Conservation (phyloP, 2,797 vertebrate genomes). For the Capromys pilorides region DNA sequence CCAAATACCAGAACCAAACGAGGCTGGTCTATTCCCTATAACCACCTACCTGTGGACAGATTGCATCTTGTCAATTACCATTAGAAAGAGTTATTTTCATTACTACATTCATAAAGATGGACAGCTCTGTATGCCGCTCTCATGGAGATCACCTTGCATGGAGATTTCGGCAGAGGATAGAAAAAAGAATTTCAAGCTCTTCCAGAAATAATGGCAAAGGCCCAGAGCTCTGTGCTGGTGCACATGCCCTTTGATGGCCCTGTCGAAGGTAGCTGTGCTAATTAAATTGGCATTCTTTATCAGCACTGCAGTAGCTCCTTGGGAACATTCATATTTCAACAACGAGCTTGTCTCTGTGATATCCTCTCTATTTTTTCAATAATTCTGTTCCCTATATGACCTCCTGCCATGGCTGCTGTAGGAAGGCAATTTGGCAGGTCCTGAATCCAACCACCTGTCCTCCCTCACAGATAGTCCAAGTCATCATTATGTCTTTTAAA, state of each 20-base stretch:
- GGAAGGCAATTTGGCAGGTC: not conserved
- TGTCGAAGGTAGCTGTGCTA: not conserved
- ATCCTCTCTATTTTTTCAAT: not conserved
- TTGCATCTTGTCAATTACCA: not conserved
- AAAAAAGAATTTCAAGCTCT: not conserved
- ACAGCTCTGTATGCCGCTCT: not conserved
- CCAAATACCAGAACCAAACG: not conserved
- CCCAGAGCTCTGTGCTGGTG: not conserved
- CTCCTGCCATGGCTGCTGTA: rapidly evolving
- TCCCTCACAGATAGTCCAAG: not conserved
- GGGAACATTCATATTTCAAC: not conserved
- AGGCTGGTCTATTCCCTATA: not conserved
- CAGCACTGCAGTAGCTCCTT: not conserved
- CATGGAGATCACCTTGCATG: not conserved
- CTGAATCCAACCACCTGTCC: not conserved
- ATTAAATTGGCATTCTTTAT: not conserved
- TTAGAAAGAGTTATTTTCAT: not conserved
- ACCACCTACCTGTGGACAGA: not conserved
- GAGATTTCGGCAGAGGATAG: not conserved
- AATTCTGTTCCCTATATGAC: not conserved
- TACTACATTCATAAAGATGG: not conserved
- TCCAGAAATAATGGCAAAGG: not conserved
- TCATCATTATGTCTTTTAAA: not conserved
- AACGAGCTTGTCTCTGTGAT: not conserved
- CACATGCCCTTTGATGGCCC: rapidly evolving